Base-by-base conservation (phyloP, 1,140 invertebrate genomes). In the Drosophila varians region DNA sequence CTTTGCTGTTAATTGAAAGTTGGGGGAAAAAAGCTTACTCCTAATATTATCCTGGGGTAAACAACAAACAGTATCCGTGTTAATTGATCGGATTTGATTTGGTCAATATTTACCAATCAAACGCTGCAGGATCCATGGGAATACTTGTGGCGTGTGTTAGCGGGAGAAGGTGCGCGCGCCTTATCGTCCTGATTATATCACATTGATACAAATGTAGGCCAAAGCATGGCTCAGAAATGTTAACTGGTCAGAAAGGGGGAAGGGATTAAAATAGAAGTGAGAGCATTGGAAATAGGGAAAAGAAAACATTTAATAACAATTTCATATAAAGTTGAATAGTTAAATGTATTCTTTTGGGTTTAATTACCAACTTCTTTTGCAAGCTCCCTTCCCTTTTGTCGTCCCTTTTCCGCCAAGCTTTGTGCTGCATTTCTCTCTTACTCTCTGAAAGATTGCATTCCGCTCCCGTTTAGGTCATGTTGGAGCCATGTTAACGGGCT, bases 151-250 rank as follows among this genome's bases (percentile, higher is more conserved):
- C 86, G 80, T 62, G 55, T 64, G 58, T 48, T 45, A n/a, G 60
- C 38, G 58, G 56, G 65, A 55, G 23, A 42, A 54, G 55, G 58
- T 71, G 77, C 68, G 73, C 77, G 65, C 77, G 77, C 78, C 62
- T 82, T 82, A 55, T 77, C 83, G 88, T 64, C 88, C 89, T 77
- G 89, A 90, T 90, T 90, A 90, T 89, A 89, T 89, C 89, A 89
- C 73, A 79, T 62, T 69, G 56, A 73, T 61, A 54, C 55, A 74
- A 90, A 90, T 90, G 84, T 90, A 90, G 89, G 89, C 74, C 89
- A 90, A 83, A 90, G 80, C 74, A 87, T 77, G 65, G 45, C 9
- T 34, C 49, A 48, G 60, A 19, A 68, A 42, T 54, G 26, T 73
- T 55, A 49, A 46, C 49, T 54, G 18, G 31, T 6, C 9, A 26